phyloP scores from a whole-genome alignment of 2,797 vertebrate species.

The Hipposideros larvatus region DNA sequence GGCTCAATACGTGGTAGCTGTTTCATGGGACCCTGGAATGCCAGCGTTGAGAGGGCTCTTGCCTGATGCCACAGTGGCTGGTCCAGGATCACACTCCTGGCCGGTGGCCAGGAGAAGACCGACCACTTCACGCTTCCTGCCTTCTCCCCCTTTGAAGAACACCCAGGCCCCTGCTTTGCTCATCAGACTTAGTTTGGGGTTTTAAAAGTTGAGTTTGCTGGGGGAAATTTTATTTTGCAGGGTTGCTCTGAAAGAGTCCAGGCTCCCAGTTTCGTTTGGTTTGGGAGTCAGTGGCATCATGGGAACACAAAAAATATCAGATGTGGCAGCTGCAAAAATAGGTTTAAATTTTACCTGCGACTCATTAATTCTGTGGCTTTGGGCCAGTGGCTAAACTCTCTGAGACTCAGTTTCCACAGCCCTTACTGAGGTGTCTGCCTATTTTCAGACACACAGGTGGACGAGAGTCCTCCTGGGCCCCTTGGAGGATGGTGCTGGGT shows the following conservation, averaged over 20 bases:
- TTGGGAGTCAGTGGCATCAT: neutral
- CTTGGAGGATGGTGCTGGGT: neutral
- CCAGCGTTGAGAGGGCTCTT: neutral
- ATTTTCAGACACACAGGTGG: neutral
- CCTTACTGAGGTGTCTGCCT: neutral
- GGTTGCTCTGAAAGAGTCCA: neutral
- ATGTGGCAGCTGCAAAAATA: neutral
- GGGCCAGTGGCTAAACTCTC: neutral
- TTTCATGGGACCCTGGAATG: neutral
- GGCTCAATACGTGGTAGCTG: neutral
- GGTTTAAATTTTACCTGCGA: neutral
- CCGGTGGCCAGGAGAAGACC: neutral
- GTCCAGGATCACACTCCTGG: neutral
- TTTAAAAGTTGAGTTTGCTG: neutral
- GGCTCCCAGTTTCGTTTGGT: neutral
- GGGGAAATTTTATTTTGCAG: neutral
- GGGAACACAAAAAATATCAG: neutral
- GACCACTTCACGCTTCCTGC: accelerated
- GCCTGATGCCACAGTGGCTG: neutral
- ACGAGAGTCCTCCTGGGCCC: neutral
- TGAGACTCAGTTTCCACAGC: neutral
- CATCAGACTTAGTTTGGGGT: neutral
- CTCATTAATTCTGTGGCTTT: neutral
- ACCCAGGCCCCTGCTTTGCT: neutral
- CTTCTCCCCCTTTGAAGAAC: neutral